A percentile compares a stretch with the other conserved stretches of the same genome.
phyloP scores from a whole-genome alignment of 1,140 invertebrate genomes.

The Philotrypesis tridentata region DNA sequence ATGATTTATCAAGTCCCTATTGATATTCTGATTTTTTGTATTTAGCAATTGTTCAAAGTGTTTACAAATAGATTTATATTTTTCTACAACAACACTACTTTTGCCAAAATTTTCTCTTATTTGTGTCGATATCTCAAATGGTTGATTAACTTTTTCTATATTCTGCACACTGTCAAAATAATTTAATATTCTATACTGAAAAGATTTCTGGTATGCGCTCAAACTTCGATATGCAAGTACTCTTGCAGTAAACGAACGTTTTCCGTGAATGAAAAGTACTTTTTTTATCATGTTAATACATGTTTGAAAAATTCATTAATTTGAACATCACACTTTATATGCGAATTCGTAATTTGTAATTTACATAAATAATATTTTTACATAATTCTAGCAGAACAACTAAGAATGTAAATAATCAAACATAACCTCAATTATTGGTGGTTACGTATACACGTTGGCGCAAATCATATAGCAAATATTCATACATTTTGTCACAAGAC shows the following conservation, averaged over 20 bases:
- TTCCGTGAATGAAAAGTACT: background rate
- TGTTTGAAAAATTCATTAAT: too few species aligned
- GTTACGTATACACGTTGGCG: too few species aligned
- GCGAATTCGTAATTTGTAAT: too few species aligned
- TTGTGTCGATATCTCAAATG: conserved; percentile 14
- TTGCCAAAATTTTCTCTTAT: background rate
- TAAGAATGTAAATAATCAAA: too few species aligned
- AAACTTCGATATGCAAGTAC: background rate
- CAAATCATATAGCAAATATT: background rate
- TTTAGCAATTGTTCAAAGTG: background rate
- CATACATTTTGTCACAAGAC: too few species aligned
- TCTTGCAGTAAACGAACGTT: background rate
- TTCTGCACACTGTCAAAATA: conserved; percentile 38
- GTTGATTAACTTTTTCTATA: background rate
- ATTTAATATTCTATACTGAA: conserved; percentile 37
- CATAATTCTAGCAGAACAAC: too few species aligned
- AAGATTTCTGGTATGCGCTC: conserved; percentile 23
- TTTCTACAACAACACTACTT: background rate
- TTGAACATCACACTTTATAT: too few species aligned
- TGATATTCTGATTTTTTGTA: background rate
- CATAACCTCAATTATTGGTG: background rate
- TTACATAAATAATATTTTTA: too few species aligned
- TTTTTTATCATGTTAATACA: background rate
- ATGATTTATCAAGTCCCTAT: background rate
- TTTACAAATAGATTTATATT: conserved; percentile 7